These are phyloP conservation scores for Brenthis hecate DNA, from an alignment of 2,888 invertebrate genomes.

Conservation along the genomic window DNA sequence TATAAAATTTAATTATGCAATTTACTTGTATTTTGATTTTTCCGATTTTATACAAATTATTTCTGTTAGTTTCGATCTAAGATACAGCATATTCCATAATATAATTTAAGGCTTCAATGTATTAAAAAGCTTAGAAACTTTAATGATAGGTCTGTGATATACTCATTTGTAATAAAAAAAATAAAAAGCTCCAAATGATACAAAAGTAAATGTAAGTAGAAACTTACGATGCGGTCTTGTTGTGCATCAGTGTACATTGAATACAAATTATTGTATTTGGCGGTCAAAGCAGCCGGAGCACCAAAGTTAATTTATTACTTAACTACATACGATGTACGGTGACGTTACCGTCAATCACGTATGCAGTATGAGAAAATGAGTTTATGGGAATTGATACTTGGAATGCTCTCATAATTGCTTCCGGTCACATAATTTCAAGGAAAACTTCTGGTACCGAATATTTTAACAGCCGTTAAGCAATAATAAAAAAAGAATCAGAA, in stretches of 20 bases:
- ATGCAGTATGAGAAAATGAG: conserved; percentile 65
- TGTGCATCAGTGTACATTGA: conserved; percentile 47
- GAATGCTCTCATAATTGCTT: conserved; percentile 68
- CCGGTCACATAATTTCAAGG: conserved; percentile 66
- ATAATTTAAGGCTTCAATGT: no score
- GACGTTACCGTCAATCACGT: conserved; percentile 58
- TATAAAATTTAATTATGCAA: no score
- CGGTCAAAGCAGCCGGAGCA: conserved; percentile 61
- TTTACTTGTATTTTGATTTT: no score
- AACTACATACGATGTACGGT: conserved; percentile 44
- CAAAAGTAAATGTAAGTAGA: conserved; percentile 52
- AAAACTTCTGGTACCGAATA: conserved; percentile 44
- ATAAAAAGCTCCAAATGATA: conserved; percentile 42
- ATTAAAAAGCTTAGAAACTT: background rate
- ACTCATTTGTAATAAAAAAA: conserved; percentile 29
- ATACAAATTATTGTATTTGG: conserved; percentile 73
- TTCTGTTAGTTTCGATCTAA: no score
- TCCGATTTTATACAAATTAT: no score
- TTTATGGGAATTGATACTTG: conserved; percentile 62
- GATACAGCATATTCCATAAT: no score
- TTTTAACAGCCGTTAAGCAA: background rate
- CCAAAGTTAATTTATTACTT: conserved; percentile 61
- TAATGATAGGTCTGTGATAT: background rate
- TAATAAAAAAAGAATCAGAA: background rate
- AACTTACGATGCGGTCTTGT: conserved; percentile 52